Evolutionary conservation across 2,797 vertebrate genomes (phyloP).

Genomic region (Gobionotothen gibberifrons): DNA sequence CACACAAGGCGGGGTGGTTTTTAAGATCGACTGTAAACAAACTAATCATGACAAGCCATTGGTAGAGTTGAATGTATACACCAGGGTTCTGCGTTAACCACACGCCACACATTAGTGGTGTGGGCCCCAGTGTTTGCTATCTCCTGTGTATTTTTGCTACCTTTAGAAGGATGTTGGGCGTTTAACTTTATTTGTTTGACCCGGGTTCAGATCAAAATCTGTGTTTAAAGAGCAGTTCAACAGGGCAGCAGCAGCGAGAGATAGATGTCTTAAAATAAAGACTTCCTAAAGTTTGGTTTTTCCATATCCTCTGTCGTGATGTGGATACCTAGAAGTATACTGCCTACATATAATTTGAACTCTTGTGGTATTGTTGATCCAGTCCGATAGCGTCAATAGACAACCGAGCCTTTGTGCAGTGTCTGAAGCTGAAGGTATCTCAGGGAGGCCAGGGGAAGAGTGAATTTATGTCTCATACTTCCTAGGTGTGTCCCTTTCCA

Average conservation of each 20-base stretch:
- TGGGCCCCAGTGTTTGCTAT: constrained; percentile 56
- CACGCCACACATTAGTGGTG: constrained; percentile 67
- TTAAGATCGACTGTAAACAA: constrained; percentile 72
- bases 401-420: constrained; percentile 42
- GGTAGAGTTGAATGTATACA: constrained; percentile 67
- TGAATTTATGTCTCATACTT: constrained; percentile 53
- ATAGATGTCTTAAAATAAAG: constrained; percentile 48
- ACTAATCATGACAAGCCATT: constrained; percentile 72
- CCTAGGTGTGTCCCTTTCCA: constrained; percentile 58
- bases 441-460: constrained; percentile 27
- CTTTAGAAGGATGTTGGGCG: constrained; percentile 53
- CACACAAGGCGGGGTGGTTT: constrained; percentile 59
- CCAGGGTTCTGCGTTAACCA: constrained; percentile 43
- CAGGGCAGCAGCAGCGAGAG: constrained; percentile 31
- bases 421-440: constrained; percentile 36
- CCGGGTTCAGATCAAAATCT: constrained; percentile 42
- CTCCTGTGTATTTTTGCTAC: constrained; percentile 71
- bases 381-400: constrained; percentile 32
- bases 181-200: constrained; percentile 62
- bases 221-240: constrained; percentile 17
- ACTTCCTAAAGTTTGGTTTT: constrained; percentile 41
- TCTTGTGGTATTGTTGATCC: constrained; percentile 45
- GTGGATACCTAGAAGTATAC: constrained; percentile 41
- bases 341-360: constrained; percentile 49
- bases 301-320: constrained; percentile 36